Conservation (phyloP, 2,113 vertebrate genomes). For the Strigops habroptila region DNA sequence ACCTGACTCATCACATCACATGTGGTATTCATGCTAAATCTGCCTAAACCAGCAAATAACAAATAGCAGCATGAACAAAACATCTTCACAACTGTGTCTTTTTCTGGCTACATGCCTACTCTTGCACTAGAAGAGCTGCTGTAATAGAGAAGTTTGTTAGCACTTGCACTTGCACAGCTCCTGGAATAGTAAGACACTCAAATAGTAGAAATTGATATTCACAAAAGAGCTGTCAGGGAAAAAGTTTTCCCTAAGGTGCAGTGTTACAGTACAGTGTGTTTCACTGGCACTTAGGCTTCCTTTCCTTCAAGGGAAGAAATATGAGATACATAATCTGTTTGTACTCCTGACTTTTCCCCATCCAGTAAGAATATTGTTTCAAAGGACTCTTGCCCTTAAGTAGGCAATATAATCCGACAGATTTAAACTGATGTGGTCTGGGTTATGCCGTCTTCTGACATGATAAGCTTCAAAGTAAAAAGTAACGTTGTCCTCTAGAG, state of each 20-base stretch:
- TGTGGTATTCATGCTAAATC: neutral
- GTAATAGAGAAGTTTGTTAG: neutral
- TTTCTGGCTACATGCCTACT: neutral
- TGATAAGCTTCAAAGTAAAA: neutral
- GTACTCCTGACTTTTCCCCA: neutral
- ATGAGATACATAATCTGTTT: neutral
- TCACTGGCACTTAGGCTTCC: neutral
- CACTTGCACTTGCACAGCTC: conserved; percentile 11
- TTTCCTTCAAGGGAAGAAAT: neutral
- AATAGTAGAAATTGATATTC: neutral
- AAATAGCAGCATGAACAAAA: neutral
- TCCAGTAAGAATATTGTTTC: neutral
- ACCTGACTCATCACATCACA: neutral
- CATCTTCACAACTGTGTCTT: neutral
- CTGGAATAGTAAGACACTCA: neutral
- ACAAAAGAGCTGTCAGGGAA: conserved; percentile 7
- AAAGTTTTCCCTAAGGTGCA: conserved; percentile 12
- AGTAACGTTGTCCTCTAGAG: neutral
- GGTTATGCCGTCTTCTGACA: neutral
- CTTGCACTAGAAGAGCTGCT: neutral
- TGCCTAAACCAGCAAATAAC: conserved; percentile 11
- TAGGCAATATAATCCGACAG: neutral
- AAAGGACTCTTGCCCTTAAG: neutral
- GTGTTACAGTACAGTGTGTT: neutral
- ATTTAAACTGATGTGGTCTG: neutral